phyloP scores from a whole-genome alignment of 1,140 invertebrate genomes.

The Cherax quadricarinatus region DNA sequence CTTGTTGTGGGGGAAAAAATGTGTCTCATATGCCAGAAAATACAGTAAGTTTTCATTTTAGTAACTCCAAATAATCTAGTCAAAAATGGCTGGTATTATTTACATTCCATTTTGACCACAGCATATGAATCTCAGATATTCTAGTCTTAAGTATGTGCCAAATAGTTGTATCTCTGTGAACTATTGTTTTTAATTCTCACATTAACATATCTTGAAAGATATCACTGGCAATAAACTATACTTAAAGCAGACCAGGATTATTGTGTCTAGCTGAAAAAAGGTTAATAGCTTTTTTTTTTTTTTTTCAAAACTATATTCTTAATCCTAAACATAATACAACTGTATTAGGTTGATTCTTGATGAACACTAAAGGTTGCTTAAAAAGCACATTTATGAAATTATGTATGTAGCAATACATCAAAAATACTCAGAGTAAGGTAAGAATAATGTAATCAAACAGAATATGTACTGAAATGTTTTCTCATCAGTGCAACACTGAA shows the following conservation, averaged over 20 bases:
- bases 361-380: not conserved
- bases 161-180: not conserved
- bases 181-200: not conserved
- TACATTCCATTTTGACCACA: not conserved
- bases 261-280: not conserved
- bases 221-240: not conserved
- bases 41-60: conserved; percentile 86
- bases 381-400: not conserved
- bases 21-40: too few relatives aligned
- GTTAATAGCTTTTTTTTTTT: not conserved
- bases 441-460: not conserved
- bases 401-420: not conserved
- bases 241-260: not conserved
- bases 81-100: conserved; percentile 86
- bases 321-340: not conserved
- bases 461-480: not conserved
- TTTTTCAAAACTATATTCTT: not conserved
- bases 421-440: not conserved
- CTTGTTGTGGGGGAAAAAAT: too few relatives aligned
- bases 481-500: not conserved
- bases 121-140: not conserved
- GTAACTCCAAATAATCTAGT: conserved; percentile 81
- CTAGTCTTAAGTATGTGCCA: conserved; percentile 1
- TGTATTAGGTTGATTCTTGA: not conserved
- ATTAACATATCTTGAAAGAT: not conserved